Conservation (phyloP, 2,888 invertebrate species). For the Pherbina coryleti region DNA sequence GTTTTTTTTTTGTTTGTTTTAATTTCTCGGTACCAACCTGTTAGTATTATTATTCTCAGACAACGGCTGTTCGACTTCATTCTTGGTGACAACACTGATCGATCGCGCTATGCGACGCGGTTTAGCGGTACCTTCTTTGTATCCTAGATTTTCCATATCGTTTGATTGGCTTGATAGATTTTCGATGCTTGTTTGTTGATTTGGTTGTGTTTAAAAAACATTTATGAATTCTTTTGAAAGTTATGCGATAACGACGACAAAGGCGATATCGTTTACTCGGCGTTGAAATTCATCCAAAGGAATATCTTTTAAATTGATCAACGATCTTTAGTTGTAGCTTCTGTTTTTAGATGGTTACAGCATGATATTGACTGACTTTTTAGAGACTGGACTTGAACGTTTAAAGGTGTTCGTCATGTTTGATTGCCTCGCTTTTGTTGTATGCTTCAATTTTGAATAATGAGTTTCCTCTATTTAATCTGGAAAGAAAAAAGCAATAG, state of each 20-base stretch:
- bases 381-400: background rate
- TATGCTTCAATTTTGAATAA: background rate
- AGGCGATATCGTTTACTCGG: background rate
- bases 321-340: background rate
- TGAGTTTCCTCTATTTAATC: constrained; percentile 6
- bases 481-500: constrained; percentile 1
- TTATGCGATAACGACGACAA: background rate
- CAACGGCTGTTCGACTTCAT: constrained; percentile 68
- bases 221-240: constrained; percentile 9
- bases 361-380: background rate
- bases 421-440: constrained; percentile 1
- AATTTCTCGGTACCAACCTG: constrained; percentile 56
- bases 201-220: constrained; percentile 5
- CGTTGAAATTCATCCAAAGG: background rate
- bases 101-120: constrained; percentile 69
- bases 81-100: constrained; percentile 67
- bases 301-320: background rate
- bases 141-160: constrained; percentile 76
- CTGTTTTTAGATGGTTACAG: background rate
- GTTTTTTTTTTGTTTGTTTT: background rate
- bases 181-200: background rate
- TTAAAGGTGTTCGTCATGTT: constrained; percentile 11
- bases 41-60: constrained; percentile 66
- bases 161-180: constrained; percentile 23
- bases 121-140: constrained; percentile 72